Percentiles rank a stretch among this genome's conserved stretches.
phyloP scores from a whole-genome alignment of 1,140 invertebrate species.

The Zaprionus gabonicus region DNA sequence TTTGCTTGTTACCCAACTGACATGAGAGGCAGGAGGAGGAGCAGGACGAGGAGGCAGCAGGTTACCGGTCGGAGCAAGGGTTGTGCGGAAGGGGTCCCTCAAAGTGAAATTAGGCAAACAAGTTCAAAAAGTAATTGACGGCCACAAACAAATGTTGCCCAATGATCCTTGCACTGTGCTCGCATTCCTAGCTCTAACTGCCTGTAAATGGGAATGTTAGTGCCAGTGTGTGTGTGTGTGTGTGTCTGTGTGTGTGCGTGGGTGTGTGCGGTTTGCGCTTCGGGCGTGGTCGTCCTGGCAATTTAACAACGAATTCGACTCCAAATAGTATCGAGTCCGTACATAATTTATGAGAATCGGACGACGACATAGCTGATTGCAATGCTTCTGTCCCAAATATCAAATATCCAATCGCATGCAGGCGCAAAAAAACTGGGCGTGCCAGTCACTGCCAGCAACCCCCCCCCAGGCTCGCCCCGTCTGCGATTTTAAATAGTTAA shows the following conservation, averaged over 20 bases:
- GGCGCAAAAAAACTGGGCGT: slow-evolving; percentile 31
- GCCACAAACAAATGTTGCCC: slow-evolving; percentile 17
- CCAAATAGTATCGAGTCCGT: neutral
- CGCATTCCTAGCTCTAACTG: neutral
- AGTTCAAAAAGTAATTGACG: slow-evolving; percentile 30
- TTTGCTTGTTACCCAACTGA: slow-evolving; percentile 58
- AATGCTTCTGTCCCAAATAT: neutral
- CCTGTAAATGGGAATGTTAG: neutral
- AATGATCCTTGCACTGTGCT: slow-evolving; percentile 11
- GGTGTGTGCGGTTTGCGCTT: neutral
- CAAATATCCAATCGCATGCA: slow-evolving; percentile 6
- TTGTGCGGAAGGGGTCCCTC: neutral
- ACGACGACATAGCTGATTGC: neutral
- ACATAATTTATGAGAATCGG: slow-evolving; percentile 3
- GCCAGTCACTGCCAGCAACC: neutral
- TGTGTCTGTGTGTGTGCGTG: slow-evolving; percentile 1
- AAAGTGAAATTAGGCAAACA: slow-evolving; percentile 25
- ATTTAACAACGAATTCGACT: slow-evolving; percentile 10
- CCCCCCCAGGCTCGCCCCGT: neutral
- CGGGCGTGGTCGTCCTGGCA: slow-evolving; percentile 11
- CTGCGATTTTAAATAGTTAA: slow-evolving; percentile 42
- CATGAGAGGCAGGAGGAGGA: slow-evolving; percentile 14
- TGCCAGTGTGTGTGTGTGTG: neutral
- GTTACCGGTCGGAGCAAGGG: neutral
- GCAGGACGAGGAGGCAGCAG: too few species aligned